A percentile compares a stretch with the other conserved stretches of the same genome.
phyloP scores from a whole-genome alignment of 35 echinoderm and acorn worm species.

The Chiridota heheva region DNA sequence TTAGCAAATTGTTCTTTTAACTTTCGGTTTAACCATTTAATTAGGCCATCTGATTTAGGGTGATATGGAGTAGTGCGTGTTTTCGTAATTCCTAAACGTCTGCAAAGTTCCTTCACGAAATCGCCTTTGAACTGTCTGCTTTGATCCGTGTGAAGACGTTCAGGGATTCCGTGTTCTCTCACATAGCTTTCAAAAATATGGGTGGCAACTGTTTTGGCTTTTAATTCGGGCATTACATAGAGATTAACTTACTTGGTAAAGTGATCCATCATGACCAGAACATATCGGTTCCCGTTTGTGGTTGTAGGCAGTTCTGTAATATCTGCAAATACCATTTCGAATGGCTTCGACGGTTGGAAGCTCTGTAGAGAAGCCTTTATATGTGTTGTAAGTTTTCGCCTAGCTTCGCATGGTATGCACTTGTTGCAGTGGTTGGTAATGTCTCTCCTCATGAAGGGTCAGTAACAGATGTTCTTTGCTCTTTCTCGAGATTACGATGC shows the following conservation, averaged over 20 bases:
- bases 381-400: neutral
- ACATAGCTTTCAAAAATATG: slow-evolving; percentile 1
- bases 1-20: neutral
- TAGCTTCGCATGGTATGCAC: neutral
- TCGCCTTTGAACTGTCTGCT: neutral
- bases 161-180: neutral
- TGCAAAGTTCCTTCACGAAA: neutral
- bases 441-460: neutral
- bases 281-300: neutral
- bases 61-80: neutral
- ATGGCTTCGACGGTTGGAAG: neutral
- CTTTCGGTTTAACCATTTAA: neutral
- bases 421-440: neutral
- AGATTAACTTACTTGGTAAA: slow-evolving; percentile 10
- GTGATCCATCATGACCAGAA: neutral
- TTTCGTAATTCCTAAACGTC: neutral
- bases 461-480: neutral
- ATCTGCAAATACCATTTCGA: slow-evolving; percentile 3
- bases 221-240: neutral
- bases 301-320: slow-evolving; percentile 13
- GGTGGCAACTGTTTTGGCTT: neutral
- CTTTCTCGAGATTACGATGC: neutral
- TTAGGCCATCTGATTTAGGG: slow-evolving; percentile 25
- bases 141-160: slow-evolving; percentile 4
- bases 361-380: neutral